A percentile compares a stretch with the other conserved stretches of the same genome.
Evolutionary conservation across 2,888 invertebrate species (phyloP).

Genomic region (Drosophila falleni): DNA sequence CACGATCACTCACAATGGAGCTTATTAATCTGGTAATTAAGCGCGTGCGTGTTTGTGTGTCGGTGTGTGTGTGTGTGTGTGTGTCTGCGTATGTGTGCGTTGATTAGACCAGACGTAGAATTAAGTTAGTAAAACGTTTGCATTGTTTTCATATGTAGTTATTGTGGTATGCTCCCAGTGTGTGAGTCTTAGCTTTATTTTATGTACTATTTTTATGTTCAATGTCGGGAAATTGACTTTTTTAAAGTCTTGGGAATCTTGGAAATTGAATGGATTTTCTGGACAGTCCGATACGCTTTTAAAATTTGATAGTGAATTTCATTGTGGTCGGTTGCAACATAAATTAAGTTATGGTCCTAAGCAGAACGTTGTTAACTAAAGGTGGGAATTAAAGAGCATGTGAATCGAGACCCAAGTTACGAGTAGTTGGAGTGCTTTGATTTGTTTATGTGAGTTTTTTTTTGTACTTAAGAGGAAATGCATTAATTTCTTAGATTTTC

Average conservation of each 20-base stretch:
- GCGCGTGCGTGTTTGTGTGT: constrained; percentile 21
- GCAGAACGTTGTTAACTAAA: constrained; percentile 11
- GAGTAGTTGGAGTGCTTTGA: not conserved
- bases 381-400: constrained; percentile 33
- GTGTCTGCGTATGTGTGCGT: constrained; percentile 26
- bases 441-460: not conserved
- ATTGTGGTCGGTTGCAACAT: constrained; percentile 1
- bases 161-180: constrained; percentile 20
- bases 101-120: constrained; percentile 66
- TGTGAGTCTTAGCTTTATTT: constrained; percentile 9
- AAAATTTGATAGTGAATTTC: constrained; percentile 70
- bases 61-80: constrained; percentile 18
- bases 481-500: constrained; percentile 9
- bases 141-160: constrained; percentile 54
- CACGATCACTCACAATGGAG: constrained; percentile 72
- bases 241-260: constrained; percentile 13
- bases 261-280: constrained; percentile 23
- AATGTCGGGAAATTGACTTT: constrained; percentile 35
- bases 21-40: constrained; percentile 78
- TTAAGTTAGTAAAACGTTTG: constrained; percentile 75
- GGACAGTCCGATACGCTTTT: constrained; percentile 49
- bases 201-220: constrained; percentile 34
- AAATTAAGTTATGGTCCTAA: constrained; percentile 1
- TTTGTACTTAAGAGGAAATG: not conserved
- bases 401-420: constrained; percentile 7